These are phyloP conservation scores for Microplitis demolitor DNA, from an alignment of 1,140 invertebrate species.

Conservation along the genomic window DNA sequence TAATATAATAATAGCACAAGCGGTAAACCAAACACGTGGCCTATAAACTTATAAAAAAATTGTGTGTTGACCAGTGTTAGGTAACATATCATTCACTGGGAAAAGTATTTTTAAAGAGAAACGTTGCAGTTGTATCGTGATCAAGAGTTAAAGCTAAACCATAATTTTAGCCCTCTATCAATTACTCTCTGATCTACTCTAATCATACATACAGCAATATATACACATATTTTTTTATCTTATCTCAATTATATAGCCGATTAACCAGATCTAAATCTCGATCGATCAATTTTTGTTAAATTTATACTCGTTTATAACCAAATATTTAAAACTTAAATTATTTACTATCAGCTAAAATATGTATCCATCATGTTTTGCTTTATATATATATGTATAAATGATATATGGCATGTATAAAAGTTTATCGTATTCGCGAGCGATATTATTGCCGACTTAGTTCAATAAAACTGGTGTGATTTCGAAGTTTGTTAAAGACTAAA, in stretches of 20 bases:
- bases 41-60: background rate
- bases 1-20: background rate
- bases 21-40: background rate
- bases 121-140: background rate
- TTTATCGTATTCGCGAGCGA: slow-evolving; percentile 12
- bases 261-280: slow-evolving; percentile 14
- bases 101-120: slow-evolving; percentile 3
- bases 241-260: background rate
- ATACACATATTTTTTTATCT: background rate
- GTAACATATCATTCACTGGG: background rate
- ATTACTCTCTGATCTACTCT: slow-evolving; percentile 20
- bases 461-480: background rate
- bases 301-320: background rate
- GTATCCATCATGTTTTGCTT: too few relatives aligned
- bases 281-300: background rate
- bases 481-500: background rate
- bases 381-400: too few relatives aligned
- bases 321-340: background rate
- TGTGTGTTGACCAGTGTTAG: background rate
- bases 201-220: slow-evolving; percentile 14
- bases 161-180: slow-evolving; percentile 15
- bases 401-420: background rate
- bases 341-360: too few relatives aligned
- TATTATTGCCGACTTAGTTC: slow-evolving; percentile 5
- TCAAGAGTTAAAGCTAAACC: slow-evolving; percentile 19